Percentiles rank a stretch among this genome's conserved stretches.
Conservation (phyloP, 2,113 vertebrate species). For the Salvelinus sp. region DNA sequence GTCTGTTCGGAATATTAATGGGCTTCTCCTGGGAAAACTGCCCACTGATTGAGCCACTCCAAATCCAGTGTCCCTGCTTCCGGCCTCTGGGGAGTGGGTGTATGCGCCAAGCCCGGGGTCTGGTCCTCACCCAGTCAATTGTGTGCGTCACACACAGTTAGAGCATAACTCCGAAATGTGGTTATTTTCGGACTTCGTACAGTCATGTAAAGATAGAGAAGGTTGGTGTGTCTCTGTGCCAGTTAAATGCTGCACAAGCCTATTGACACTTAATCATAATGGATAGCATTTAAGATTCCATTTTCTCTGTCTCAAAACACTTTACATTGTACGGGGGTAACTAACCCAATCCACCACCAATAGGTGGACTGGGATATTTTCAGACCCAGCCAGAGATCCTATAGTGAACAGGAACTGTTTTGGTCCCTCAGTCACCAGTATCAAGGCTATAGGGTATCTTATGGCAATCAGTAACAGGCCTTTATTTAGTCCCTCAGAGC, state of each 20-base stretch:
- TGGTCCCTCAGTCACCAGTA: constrained; percentile 52
- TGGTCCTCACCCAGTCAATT: background rate
- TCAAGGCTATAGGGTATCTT: constrained; percentile 52
- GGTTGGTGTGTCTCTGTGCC: too few relatives aligned
- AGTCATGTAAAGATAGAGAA: background rate
- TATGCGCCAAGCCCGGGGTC: background rate
- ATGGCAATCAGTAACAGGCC: constrained; percentile 58
- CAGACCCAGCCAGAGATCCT: constrained; percentile 28
- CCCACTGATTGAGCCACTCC: constrained; percentile 36
- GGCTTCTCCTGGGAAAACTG: constrained; percentile 51
- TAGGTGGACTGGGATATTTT: constrained; percentile 12
- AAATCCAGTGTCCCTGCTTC: constrained; percentile 8
- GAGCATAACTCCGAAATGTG: background rate
- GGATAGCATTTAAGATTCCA: too few relatives aligned
- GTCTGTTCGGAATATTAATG: constrained; percentile 70
- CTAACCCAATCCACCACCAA: constrained; percentile 11
- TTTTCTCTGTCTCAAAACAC: too few relatives aligned
- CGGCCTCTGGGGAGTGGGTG: background rate
- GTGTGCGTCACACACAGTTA: background rate
- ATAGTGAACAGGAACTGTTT: constrained; percentile 41
- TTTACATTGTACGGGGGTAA: background rate
- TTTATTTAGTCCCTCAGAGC: constrained; percentile 36
- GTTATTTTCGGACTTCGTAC: background rate
- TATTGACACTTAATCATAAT: too few relatives aligned
- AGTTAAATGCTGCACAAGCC: too few relatives aligned